phyloP scores from a whole-genome alignment of 2,888 invertebrate genomes.

The Callinectes sapidus region DNA sequence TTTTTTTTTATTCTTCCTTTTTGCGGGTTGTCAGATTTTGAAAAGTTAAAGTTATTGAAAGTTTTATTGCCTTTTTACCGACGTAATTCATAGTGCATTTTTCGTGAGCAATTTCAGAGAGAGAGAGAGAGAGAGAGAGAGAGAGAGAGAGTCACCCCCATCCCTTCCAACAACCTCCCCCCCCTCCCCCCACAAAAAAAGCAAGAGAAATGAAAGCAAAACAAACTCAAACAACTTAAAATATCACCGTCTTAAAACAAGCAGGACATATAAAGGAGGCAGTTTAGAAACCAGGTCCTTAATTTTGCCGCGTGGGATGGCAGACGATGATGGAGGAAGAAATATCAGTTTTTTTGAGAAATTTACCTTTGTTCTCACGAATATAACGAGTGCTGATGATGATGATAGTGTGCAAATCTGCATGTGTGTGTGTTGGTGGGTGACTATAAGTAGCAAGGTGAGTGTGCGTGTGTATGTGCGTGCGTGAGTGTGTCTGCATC shows the following conservation, averaged over 20 bases:
- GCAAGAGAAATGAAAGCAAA: neutral
- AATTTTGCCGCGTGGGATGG: too few species aligned
- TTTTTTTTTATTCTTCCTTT: neutral
- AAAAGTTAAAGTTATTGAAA: neutral
- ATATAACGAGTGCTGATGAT: too few species aligned
- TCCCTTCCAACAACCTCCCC: neutral
- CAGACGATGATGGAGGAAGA: neutral
- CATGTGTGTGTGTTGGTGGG: neutral
- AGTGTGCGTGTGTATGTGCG: neutral
- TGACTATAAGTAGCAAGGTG: neutral
- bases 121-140: slow-evolving; percentile 22
- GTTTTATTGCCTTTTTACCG: neutral
- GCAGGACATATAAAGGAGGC: too few species aligned
- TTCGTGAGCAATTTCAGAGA: neutral
- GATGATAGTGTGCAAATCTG: neutral
- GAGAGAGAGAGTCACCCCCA: neutral
- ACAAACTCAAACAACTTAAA: too few species aligned
- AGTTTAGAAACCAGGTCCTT: too few species aligned
- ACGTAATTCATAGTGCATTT: neutral
- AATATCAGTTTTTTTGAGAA: neutral
- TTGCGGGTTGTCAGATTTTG: neutral
- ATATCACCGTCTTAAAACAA: too few species aligned
- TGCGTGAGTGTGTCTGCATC: neutral
- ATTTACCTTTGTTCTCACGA: too few species aligned
- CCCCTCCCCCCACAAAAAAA: neutral